Evolutionary conservation across 1,140 invertebrate species (phyloP).

Genomic region (Pararge aegeria): DNA sequence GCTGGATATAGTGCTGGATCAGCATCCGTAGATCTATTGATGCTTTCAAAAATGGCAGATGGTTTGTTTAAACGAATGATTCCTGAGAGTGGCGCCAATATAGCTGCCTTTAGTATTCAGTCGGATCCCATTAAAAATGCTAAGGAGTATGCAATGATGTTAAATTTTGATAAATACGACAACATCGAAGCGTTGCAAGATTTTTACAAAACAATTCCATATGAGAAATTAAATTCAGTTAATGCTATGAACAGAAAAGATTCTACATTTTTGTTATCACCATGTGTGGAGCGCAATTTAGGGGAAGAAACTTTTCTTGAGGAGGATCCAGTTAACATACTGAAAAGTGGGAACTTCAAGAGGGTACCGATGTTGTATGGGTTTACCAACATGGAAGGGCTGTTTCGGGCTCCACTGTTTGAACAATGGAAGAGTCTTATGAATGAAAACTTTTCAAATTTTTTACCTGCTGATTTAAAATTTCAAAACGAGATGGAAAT

Average conservation of each 20-base stretch:
- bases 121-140: constrained; percentile 45
- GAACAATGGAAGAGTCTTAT: constrained; percentile 26
- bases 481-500: constrained; percentile 26
- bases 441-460: constrained; percentile 32
- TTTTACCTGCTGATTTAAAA: constrained; percentile 32
- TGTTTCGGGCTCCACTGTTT: constrained; percentile 11
- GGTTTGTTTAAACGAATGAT: constrained; percentile 52
- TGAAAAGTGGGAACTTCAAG: constrained; percentile 24
- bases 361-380: constrained; percentile 32
- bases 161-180: constrained; percentile 35
- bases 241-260: constrained; percentile 21
- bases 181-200: constrained; percentile 45
- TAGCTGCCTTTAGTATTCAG: constrained; percentile 35
- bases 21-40: constrained; percentile 40
- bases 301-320: constrained; percentile 29
- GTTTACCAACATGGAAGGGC: constrained; percentile 29
- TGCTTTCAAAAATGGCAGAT: constrained; percentile 41
- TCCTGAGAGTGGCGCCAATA: constrained; percentile 37
- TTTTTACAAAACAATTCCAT: constrained; percentile 44
- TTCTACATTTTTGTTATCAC: constrained; percentile 8
- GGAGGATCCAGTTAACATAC: constrained; percentile 26
- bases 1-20: constrained; percentile 47
- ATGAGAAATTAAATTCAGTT: constrained; percentile 33
- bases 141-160: constrained; percentile 34
- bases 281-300: constrained; percentile 31